Base-by-base conservation (phyloP, 2,888 invertebrate genomes). In the Hymenopus coronatus region DNA sequence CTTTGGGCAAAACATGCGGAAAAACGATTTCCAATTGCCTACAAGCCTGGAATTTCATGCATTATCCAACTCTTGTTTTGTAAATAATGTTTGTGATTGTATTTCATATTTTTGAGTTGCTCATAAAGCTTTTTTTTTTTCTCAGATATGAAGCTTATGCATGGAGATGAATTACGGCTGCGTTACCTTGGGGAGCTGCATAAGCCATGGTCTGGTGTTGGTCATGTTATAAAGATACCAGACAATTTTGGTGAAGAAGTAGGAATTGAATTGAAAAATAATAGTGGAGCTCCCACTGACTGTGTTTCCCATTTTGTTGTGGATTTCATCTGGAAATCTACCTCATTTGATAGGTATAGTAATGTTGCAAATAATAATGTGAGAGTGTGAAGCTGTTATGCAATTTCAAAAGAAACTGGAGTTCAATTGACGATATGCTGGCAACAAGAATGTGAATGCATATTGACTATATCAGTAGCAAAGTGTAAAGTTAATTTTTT, bases 321-420 rank as follows among this genome's bases (percentile, higher is more conserved):
- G 7, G 99, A 99, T 93, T 99, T 99, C 93, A 99, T 99, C 88
- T 99, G 99, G 99, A 99, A 99, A 93, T 98, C 99, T 91, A 99
- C 99, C 1, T 98, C 98, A 40, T 99, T 99, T 93, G 99, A 99
- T 93, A 96, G 97, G 97, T 70, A 25, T 12, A 7, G 27, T 40
- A 27, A 28, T n/a, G 33, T 9, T 85, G n/a, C n/a, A 85, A 20
- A 85, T 33, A 20, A 20, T 12, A 14, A 3, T 84, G 30, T 6
- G 9, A 7, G 30, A 30, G 4, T 30, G 3, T 30, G 30, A 3
- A 30, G n/a, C 7, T 27, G 3, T 6, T 82, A 9, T 9, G 28
- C 28, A 28, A 30, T 84, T 84, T 84, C 30, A 84, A 1, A 84
- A 30, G 25, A 28, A 30, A 20, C 27, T n/a, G 6, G 1, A 27